Evolutionary conservation across 2,113 vertebrate genomes (phyloP).

Genomic region (Cariama cristata): DNA sequence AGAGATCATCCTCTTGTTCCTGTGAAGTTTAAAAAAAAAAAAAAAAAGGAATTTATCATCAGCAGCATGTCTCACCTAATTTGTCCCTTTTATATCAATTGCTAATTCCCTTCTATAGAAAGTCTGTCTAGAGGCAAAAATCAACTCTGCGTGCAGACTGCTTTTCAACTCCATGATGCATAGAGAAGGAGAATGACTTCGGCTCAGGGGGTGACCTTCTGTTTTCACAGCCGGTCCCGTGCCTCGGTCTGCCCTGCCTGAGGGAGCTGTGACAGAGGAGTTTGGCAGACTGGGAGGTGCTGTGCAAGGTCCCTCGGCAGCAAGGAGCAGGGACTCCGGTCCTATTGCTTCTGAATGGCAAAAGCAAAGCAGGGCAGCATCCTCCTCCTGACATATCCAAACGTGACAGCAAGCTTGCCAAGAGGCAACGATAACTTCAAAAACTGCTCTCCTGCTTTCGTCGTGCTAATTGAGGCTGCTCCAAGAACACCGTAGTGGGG

Average conservation of each 20-base stretch:
- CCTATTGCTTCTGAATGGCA: background rate
- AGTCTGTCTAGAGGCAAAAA: background rate
- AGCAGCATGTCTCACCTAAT: background rate
- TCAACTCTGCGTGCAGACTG: background rate
- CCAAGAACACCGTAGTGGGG: background rate
- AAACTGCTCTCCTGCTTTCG: background rate
- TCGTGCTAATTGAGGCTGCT: background rate
- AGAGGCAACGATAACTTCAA: background rate
- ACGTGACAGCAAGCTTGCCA: background rate
- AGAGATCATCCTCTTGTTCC: background rate
- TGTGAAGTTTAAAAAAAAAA: background rate
- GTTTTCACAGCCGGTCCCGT: background rate
- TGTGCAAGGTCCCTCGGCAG: background rate
- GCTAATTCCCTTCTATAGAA: background rate
- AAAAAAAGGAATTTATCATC: background rate
- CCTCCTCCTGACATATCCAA: background rate
- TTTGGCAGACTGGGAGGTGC: background rate
- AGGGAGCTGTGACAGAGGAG: background rate
- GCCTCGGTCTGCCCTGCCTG: accelerated
- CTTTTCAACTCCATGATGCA: background rate
- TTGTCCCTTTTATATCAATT: background rate
- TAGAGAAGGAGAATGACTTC: background rate
- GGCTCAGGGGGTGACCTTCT: background rate
- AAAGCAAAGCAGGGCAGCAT: background rate
- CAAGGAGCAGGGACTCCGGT: background rate